Evolutionary conservation across 2,113 vertebrate species (phyloP).

Genomic region (Casuarius casuarius): DNA sequence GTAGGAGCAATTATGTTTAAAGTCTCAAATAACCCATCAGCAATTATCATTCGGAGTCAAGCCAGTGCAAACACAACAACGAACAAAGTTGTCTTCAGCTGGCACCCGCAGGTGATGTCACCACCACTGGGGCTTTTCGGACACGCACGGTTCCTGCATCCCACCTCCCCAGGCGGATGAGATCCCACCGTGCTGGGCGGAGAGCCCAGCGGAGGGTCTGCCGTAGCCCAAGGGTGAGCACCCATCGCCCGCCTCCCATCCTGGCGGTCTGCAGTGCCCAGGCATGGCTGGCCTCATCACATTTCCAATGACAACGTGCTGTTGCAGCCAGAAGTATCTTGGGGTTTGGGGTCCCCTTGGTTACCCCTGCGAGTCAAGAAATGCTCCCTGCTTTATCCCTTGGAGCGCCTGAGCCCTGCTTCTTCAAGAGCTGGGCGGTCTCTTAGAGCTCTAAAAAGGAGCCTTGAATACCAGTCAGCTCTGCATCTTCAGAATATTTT

Average conservation of each 20-base stretch:
- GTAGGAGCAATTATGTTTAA: slow-evolving; percentile 34
- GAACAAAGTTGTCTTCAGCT: neutral
- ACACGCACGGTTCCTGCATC: neutral
- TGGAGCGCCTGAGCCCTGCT: neutral
- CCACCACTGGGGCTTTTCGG: neutral
- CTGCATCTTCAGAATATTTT: neutral
- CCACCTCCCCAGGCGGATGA: neutral
- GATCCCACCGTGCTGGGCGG: too few species aligned
- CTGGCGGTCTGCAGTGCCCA: neutral
- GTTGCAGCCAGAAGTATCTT: rapidly evolving
- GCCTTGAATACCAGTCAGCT: neutral
- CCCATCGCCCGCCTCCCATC: neutral
- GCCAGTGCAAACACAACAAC: neutral
- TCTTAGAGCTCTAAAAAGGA: neutral
- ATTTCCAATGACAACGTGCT: neutral
- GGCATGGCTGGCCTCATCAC: neutral
- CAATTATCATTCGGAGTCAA: slow-evolving; percentile 3
- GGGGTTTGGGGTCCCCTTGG: neutral
- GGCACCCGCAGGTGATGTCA: neutral
- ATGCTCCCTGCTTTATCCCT: neutral
- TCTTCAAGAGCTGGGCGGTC: neutral
- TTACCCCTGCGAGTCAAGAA: neutral
- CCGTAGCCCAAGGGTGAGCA: too few species aligned
- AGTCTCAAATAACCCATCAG: slow-evolving; percentile 25
- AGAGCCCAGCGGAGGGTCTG: too few species aligned